Evolutionary conservation across 2,888 invertebrate species (phyloP), one percentile per base, ranked within the genome.

Genomic region (Venusia cambrica): DNA sequence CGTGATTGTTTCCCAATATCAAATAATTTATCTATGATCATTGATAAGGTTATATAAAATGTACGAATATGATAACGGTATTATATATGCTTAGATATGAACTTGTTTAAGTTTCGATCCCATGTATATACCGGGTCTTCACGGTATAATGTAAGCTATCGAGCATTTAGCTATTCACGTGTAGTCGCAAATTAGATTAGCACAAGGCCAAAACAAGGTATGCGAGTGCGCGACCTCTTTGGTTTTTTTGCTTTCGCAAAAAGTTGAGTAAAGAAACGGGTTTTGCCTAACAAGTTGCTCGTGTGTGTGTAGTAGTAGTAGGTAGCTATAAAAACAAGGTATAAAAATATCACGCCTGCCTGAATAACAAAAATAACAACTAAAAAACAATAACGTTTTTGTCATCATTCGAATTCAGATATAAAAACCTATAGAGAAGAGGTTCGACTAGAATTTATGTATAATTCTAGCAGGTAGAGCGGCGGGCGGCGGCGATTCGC

Each of bases 191-290:
- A 81, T 66, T 73, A 67, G 73, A 76, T 83, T 81, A 80, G 66
- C 75, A 65, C 74, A 77, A 84, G 78, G 81, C 75, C 75, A 76
- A 67, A 72, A 74, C 63, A 54, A 72, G 75, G 78, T 76, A 77
- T 70, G 73, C 68, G 83, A 83, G 78, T 76, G 76, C 69, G 73
- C 68, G 83, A 83, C 84, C 84, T 81, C 78, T 72, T 78, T 78
- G 71, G 65, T 69, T 62, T 74, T 73, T 74, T 50, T 43, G 27
- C 38, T 40, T 48, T 44, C 41, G 61, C 38, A 45, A 65, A 68
- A 67, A 61, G 56, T 51, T 54, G 46, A 40, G 51, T 51, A 52
- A n/a, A n/a, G n/a, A n/a, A 70, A 72, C 71, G 48, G 58, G 73
- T 73, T 69, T 68, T 60, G 57, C 57, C 51, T 60, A 59, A 54